Evolutionary conservation across 2,797 vertebrate species (phyloP).

Genomic region (Periophthalmus magnuspinnatus): DNA sequence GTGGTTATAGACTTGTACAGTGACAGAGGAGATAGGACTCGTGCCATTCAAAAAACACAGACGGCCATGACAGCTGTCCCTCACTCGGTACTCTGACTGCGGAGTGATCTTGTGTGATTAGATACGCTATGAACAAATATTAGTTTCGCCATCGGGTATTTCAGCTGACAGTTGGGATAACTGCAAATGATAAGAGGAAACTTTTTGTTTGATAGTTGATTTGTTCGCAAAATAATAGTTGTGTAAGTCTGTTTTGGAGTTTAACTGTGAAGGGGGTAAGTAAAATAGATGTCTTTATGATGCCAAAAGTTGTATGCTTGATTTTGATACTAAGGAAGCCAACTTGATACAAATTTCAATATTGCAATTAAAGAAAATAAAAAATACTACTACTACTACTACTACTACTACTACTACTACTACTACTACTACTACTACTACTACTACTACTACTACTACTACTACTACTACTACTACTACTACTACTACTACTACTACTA

Average conservation of each 20-base stretch:
- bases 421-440: too few species aligned
- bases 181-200: neutral
- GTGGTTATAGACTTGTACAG: constrained; percentile 29
- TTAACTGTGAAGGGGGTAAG: too few species aligned
- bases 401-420: too few species aligned
- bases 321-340: neutral
- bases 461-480: too few species aligned
- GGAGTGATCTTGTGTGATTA: constrained; percentile 21
- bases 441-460: too few species aligned
- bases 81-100: constrained; percentile 34
- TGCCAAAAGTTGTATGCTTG: neutral
- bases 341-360: too few species aligned
- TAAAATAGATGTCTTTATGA: neutral
- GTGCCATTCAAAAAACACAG: constrained; percentile 27
- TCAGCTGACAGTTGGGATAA: neutral
- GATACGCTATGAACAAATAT: neutral
- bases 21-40: constrained; percentile 28
- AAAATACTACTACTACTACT: too few species aligned
- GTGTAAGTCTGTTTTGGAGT: too few species aligned
- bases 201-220: too few species aligned
- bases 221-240: too few species aligned
- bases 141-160: constrained; percentile 15
- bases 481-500: too few species aligned
- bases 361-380: too few species aligned
- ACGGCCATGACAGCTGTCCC: constrained; percentile 52